A percentile compares a stretch with the other conserved stretches of the same genome.
Conservation (phyloP, 2,113 vertebrate genomes). For the Morphnarchus princeps region DNA sequence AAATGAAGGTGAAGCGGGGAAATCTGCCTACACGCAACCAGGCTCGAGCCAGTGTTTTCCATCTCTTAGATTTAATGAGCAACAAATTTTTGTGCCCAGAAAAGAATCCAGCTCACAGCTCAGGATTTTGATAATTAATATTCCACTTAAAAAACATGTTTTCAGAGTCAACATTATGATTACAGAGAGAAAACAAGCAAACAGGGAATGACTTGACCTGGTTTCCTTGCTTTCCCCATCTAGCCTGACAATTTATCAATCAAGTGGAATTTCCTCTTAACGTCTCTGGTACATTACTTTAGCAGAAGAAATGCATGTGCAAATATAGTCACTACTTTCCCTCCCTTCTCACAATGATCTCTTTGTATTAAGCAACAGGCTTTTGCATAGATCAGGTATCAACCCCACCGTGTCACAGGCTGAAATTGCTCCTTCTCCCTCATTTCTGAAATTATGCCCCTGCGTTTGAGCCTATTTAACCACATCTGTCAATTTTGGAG, state of each 20-base stretch:
- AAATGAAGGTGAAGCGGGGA: not conserved
- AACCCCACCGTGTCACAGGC: not conserved
- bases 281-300: not conserved
- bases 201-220: not conserved
- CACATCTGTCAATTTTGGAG: not conserved
- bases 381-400: slow-evolving; percentile 23
- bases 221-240: not conserved
- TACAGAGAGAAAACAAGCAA: slow-evolving; percentile 23
- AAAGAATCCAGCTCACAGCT: slow-evolving; percentile 4
- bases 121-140: slow-evolving; percentile 19
- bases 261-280: slow-evolving; percentile 32
- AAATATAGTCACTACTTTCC: slow-evolving; percentile 12
- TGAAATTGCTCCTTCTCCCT: not conserved
- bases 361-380: slow-evolving; percentile 43
- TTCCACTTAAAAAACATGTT: not conserved
- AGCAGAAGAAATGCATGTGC: slow-evolving; percentile 16
- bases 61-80: slow-evolving; percentile 15
- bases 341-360: slow-evolving; percentile 36
- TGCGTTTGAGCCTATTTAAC: not conserved
- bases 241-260: slow-evolving; percentile 21
- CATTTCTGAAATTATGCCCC: not conserved
- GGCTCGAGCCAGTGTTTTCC: slow-evolving; percentile 32
- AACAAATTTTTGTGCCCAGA: slow-evolving; percentile 15
- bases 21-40: not conserved
- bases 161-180: not conserved